Evolutionary conservation across 2,797 vertebrate species (phyloP).

Genomic region (Pempheris klunzingeri): DNA sequence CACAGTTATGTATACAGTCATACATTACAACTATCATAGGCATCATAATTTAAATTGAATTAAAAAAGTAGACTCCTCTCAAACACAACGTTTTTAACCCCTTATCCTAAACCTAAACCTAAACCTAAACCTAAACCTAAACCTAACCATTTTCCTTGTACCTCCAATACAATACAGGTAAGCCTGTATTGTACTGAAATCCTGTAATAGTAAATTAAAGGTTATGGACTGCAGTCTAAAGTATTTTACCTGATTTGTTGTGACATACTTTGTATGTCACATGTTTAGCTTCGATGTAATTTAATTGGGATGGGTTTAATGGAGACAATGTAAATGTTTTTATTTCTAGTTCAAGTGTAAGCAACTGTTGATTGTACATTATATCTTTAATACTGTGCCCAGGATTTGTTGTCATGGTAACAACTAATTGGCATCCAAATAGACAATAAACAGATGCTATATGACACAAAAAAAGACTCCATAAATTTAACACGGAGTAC

Average conservation of each 20-base stretch:
- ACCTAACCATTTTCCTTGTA: not conserved
- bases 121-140: too few species aligned
- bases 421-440: constrained; percentile 2
- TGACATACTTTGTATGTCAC: too few species aligned
- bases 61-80: not conserved
- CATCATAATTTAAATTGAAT: too few species aligned
- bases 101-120: too few species aligned
- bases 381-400: not conserved
- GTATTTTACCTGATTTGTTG: not conserved
- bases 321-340: not conserved
- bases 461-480: constrained; percentile 7
- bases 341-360: not conserved
- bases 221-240: not conserved
- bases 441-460: not conserved
- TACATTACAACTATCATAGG: too few species aligned
- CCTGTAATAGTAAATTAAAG: too few species aligned
- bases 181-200: too few species aligned
- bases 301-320: not conserved
- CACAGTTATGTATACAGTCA: not conserved
- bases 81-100: not conserved
- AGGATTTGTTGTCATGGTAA: constrained; percentile 41
- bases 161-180: not conserved
- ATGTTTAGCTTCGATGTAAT: not conserved
- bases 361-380: constrained; percentile 9
- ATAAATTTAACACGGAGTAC: not conserved